Evolutionary conservation across 2,888 invertebrate genomes (phyloP), one percentile per base, ranked within the genome.

Genomic region (Monoplex corrugatus): DNA sequence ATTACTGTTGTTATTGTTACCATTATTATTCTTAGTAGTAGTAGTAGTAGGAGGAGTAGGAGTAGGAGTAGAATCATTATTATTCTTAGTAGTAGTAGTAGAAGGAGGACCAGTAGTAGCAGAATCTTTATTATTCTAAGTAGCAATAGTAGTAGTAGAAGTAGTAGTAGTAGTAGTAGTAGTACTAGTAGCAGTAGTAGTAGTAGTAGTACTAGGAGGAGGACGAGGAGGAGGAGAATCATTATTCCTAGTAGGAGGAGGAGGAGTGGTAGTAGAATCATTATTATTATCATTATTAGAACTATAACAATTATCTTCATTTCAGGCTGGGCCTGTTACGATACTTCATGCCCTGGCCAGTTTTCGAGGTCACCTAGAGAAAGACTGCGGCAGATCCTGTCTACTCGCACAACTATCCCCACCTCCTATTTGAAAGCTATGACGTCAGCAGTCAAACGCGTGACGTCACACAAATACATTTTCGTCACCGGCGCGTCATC

Each of bases 381-480:
- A 28, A 80, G 78, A 43, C 78, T 80, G 78, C 40, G n/a, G 78
- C 43, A 80, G 28, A 43, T 80, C 28, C 78, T 80, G 5, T 40
- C 78, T 28, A 6, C 43, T 8, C 78, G 78, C 1, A 23, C 5
- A 2, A 8, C 78, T 10, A 16, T 43, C 8, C 78, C 78, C 10
- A 28, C 32, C n/a, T 23, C 23, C 6, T 40, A 80, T 28, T 10
- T 80, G 40, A 19, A 3, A 23, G 78, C 78, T 43, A 23, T 80
- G 78, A 19, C 40, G 78, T 80, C 78, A 80, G 78, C 78, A 16
- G 78, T 43, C 1, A 23, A 32, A 28, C 1, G 40, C 3, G 78
- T 80, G 78, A 80, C 78, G 78, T 80, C 78, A 80, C 78, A 80
- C 78, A 80, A 80, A 28, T 80, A 80, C 43, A 80, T 80, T 43